Evolutionary conservation across 2,113 vertebrate genomes (phyloP).

Genomic region (Urocolius indicus): DNA sequence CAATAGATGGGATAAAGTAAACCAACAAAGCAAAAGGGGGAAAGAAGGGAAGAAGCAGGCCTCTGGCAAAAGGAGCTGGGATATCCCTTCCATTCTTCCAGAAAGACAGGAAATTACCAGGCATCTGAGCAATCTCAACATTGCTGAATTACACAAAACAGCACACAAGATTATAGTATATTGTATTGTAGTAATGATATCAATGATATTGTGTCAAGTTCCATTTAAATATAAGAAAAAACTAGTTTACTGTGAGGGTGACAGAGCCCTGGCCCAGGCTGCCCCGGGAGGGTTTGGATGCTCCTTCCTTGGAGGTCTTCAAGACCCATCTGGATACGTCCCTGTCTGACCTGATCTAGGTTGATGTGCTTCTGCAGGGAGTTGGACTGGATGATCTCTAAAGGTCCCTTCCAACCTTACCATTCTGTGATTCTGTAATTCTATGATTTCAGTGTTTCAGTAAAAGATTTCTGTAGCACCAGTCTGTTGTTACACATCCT

Average conservation of each 20-base stretch:
- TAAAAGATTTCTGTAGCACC: neutral
- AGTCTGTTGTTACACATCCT: neutral
- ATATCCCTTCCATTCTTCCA: neutral
- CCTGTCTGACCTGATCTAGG: too few species aligned
- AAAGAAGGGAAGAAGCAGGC: neutral
- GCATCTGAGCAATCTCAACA: neutral
- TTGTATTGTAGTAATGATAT: neutral
- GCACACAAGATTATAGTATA: neutral
- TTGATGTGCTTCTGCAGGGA: too few species aligned
- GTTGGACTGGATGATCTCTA: too few species aligned
- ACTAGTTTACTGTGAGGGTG: too few species aligned
- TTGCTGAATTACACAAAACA: neutral
- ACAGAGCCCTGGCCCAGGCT: too few species aligned
- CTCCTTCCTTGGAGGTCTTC: too few species aligned
- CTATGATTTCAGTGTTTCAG: accelerated
- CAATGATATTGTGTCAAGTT: too few species aligned
- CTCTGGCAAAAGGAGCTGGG: neutral
- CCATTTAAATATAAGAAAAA: too few species aligned
- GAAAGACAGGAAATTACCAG: neutral
- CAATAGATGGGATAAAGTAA: neutral
- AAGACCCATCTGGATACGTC: too few species aligned
- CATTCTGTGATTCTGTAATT: too few species aligned
- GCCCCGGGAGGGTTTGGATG: too few species aligned
- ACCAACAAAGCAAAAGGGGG: neutral
- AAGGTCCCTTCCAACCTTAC: too few species aligned